A percentile compares a stretch with the other conserved stretches of the same genome.
Conservation (phyloP, 2,797 vertebrate species). For the Acanthurus leucopareius region DNA sequence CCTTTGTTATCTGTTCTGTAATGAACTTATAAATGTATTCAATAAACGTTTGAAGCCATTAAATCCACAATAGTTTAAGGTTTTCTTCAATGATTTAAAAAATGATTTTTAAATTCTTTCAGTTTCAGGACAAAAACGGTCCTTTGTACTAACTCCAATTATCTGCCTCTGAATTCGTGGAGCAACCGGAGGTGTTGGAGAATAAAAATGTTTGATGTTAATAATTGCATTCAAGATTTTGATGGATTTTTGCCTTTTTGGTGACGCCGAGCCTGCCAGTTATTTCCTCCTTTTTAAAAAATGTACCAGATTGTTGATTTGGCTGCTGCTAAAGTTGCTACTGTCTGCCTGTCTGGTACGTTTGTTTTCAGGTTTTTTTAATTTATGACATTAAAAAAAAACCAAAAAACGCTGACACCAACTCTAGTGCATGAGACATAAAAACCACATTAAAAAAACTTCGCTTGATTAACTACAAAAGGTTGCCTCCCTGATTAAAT, state of each 20-base stretch:
- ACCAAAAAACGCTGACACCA: too few relatives aligned
- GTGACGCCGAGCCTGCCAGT: too few relatives aligned
- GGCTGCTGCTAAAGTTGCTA: too few relatives aligned
- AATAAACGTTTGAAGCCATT: constrained; percentile 1
- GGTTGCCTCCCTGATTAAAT: too few relatives aligned
- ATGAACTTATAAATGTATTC: background rate
- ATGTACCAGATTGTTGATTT: too few relatives aligned
- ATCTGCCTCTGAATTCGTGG: background rate
- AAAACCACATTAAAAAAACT: too few relatives aligned
- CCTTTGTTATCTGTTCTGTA: background rate
- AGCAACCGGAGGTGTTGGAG: background rate
- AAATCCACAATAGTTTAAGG: background rate
- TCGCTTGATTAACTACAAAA: too few relatives aligned
- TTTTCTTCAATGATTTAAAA: constrained; percentile 7
- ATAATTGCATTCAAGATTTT: background rate
- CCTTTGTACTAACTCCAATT: constrained; percentile 15
- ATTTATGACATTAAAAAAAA: too few relatives aligned
- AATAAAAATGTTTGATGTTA: background rate
- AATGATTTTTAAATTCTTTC: background rate
- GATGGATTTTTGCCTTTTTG: background rate
- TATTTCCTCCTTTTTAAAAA: too few relatives aligned
- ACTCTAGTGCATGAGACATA: too few relatives aligned
- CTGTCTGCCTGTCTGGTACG: too few relatives aligned
- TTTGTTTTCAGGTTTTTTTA: too few relatives aligned
- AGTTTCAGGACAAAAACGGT: constrained; percentile 3